Evolutionary conservation across 2,888 invertebrate species (phyloP), one percentile per base, ranked within the genome.

Genomic region (Punctoribates punctum): DNA sequence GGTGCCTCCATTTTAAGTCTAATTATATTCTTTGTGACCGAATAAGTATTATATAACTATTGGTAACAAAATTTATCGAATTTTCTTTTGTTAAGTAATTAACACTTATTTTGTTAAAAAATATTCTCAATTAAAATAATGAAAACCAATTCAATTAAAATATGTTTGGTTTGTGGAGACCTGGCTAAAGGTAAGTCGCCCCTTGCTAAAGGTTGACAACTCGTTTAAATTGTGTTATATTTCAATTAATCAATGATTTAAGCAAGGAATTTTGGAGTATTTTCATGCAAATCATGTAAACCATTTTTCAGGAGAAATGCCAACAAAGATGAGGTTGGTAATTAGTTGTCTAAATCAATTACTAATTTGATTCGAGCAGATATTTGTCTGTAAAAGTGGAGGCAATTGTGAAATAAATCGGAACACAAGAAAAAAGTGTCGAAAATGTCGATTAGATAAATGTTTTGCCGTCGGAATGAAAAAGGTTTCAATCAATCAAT

Each of bases 401-500:
- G 25, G 11, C 20, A 57, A 57, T 23, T 57, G 57, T 57, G 6
- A 0, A 2, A 25, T 57, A 57, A 25, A 57, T 25, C 20, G 1
- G 11, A 25, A 8, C 11, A 57, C 57, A 23, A 20, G 57, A 25
- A 57, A 25, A 23, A 23, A 13, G 4, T 57, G 57, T 25, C 57
- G 23, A 9, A 57, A 57, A 25, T 57, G 57, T 25, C 20, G 57
- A 25, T 9, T 57, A 57, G 11, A 57, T 57, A 57, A 57, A 25
- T 57, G 57, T 25, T 25, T 57, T 57, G 23, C 57, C 9, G 57
- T 57, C 13, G 57, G 57, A 57, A 57, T 57, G 57, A 57, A 9
- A 25, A 57, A 57, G 23, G 57, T 57, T 23, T 11, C 11, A 13
- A 42, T 42, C 8, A 34, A 34, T 34, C 34, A 34, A 34, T 8